Evolutionary conservation across 1,140 invertebrate species (phyloP).

Genomic region (Papilio xuthus): DNA sequence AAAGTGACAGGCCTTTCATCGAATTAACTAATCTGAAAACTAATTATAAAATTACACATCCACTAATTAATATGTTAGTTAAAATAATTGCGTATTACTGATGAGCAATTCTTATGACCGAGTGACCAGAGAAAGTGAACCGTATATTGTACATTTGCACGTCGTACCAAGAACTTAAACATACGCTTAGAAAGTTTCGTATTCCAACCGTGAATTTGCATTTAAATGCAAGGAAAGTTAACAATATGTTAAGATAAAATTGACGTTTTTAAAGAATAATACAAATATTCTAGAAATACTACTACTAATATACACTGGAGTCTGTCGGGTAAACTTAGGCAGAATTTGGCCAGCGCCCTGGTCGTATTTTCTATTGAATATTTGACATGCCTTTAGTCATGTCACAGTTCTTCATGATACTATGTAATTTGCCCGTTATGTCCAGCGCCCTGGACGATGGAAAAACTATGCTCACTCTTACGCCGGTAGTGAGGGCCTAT

Average conservation of each 20-base stretch:
- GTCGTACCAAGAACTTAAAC: background rate
- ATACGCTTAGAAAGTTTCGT: slow-evolving; percentile 1
- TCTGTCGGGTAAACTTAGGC: too few species aligned
- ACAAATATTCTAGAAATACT: too few species aligned
- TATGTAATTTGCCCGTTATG: too few species aligned
- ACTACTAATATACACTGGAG: too few species aligned
- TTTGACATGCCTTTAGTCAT: too few species aligned
- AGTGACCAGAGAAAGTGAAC: slow-evolving; percentile 3
- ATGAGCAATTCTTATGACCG: background rate
- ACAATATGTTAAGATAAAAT: background rate
- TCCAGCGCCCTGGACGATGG: too few species aligned
- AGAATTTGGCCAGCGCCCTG: too few species aligned
- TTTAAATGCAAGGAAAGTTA: background rate
- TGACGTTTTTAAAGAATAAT: too few species aligned
- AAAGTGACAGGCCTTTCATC: background rate
- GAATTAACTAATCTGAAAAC: background rate
- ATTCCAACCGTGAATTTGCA: slow-evolving; percentile 7
- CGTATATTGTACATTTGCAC: background rate
- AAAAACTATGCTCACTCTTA: too few species aligned
- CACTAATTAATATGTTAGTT: background rate
- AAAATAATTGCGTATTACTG: background rate
- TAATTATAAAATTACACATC: background rate
- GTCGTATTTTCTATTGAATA: too few species aligned
- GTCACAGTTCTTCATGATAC: too few species aligned
- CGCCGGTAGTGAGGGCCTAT: too few species aligned